Percentiles rank a stretch among this genome's conserved stretches.
These are phyloP conservation scores for Sturnira hondurensis DNA, from an alignment of 2,113 vertebrate species.

Conservation along the genomic window DNA sequence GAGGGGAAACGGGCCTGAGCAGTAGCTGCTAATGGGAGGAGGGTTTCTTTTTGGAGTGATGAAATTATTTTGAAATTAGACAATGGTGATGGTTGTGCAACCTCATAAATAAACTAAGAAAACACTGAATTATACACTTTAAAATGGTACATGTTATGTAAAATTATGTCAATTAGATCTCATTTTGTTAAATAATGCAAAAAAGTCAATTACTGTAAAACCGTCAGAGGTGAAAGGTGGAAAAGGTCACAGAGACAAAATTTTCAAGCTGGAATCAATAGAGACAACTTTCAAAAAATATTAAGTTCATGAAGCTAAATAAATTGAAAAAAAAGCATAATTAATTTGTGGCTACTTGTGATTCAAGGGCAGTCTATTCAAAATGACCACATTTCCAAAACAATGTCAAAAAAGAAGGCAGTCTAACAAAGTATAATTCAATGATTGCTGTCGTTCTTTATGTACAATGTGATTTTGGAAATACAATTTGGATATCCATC, in stretches of 20 bases:
- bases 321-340: not conserved
- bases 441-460: not conserved
- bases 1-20: not conserved
- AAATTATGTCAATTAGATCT: not conserved
- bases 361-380: not conserved
- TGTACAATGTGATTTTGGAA: not conserved
- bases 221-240: not conserved
- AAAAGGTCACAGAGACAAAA: not conserved
- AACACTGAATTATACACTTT: not conserved
- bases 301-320: not conserved
- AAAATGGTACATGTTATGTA: not conserved
- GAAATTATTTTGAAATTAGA: not conserved
- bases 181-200: not conserved
- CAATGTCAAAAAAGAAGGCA: not conserved
- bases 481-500: not conserved
- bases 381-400: conserved; percentile 5
- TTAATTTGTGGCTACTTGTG: not conserved
- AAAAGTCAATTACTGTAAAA: not conserved
- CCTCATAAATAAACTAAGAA: not conserved
- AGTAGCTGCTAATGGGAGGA: not conserved
- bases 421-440: not conserved
- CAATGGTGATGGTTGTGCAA: not conserved
- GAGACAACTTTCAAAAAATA: not conserved
- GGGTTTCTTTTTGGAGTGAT: not conserved
- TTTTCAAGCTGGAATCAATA: not conserved